Evolutionary conservation across 2,888 invertebrate genomes (phyloP), one percentile per base, ranked within the genome.

Genomic region (Eueremaeus valkanovi): DNA sequence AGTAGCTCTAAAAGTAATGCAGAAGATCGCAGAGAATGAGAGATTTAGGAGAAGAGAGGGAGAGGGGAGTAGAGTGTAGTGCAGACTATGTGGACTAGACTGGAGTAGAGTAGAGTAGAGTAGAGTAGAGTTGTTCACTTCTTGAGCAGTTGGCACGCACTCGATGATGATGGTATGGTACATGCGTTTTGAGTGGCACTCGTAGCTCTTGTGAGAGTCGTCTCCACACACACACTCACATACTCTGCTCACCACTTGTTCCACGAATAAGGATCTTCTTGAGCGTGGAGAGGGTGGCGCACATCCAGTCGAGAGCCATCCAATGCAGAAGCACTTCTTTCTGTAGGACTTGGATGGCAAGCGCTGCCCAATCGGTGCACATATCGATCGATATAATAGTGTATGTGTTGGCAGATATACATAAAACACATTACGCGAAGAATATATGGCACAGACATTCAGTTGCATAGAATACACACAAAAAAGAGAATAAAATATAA

Each of bases 171-270:
- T 45, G 42, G 70, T 70, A 36, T 27, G 40, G 70, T 70, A 70
- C 70, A 70, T 70, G 70, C 70, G 70, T 70, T 70, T 70, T 42
- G 70, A 70, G 70, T 70, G 70, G 70, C 45, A 70, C 70, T 70
- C 70, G 27, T 8, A 40, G 24, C 33, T 66, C 21, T 45, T 27
- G 70, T 70, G 63, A 70, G 40, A 70, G 70, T 70, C 40, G 42
- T 42, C 70, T 70, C 70, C 42, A 70, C 70, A 42, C 21, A 42
- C 21, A 42, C 24, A 36, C 36, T 36, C 63, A 33, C 33, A 36
- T 21, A 29, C 63, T 66, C 36, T 66, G 33, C 36, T n/a, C 36
- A 66, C 18, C 33, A 66, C 63, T 66, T 66, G 70, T 45, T 70
- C 70, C 40, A 16, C 70, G 70, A 70, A 70, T 70, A 70, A 70